Evolutionary conservation across 2,797 vertebrate species (phyloP).

Genomic region (Zalophus californianus): DNA sequence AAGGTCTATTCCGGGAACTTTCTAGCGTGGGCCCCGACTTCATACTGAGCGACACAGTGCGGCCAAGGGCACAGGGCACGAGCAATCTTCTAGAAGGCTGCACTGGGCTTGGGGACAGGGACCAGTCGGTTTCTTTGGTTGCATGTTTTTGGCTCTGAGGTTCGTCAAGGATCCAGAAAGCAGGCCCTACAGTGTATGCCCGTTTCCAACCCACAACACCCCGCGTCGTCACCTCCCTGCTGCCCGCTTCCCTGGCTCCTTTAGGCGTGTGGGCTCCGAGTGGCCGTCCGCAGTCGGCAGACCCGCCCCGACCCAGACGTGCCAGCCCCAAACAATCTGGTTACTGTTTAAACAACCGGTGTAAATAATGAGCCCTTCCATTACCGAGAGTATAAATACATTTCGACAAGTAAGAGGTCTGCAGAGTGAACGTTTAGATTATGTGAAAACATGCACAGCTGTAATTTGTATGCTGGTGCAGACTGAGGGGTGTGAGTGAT

Average conservation of each 20-base stretch:
- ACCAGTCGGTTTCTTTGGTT: neutral
- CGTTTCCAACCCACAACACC: slow-evolving; percentile 8
- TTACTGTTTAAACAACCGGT: slow-evolving; percentile 87
- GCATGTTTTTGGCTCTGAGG: neutral
- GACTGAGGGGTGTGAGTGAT: slow-evolving; percentile 82
- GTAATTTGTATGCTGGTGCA: slow-evolving; percentile 86
- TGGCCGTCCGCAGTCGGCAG: slow-evolving; percentile 62
- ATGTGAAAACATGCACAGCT: slow-evolving; percentile 84
- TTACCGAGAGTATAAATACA: slow-evolving; percentile 85
- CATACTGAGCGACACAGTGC: too few relatives aligned
- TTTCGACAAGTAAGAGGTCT: slow-evolving; percentile 84
- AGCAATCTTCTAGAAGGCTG: slow-evolving; percentile 7
- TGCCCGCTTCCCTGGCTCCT: slow-evolving; percentile 47
- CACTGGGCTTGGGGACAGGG: neutral
- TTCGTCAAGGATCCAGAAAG: neutral
- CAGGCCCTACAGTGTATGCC: neutral
- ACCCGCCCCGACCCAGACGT: slow-evolving; percentile 74
- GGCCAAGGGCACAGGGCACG: rapidly evolving
- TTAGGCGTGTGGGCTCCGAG: neutral
- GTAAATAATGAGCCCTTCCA: slow-evolving; percentile 87
- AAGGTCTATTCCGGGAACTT: neutral
- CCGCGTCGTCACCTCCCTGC: neutral
- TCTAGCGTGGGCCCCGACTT: neutral
- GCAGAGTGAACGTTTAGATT: slow-evolving; percentile 88
- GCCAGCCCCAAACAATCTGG: slow-evolving; percentile 81